A percentile compares a stretch with the other conserved stretches of the same genome.
phyloP scores from a whole-genome alignment of 2,888 invertebrate genomes.

The Hypomecis atomaria region DNA sequence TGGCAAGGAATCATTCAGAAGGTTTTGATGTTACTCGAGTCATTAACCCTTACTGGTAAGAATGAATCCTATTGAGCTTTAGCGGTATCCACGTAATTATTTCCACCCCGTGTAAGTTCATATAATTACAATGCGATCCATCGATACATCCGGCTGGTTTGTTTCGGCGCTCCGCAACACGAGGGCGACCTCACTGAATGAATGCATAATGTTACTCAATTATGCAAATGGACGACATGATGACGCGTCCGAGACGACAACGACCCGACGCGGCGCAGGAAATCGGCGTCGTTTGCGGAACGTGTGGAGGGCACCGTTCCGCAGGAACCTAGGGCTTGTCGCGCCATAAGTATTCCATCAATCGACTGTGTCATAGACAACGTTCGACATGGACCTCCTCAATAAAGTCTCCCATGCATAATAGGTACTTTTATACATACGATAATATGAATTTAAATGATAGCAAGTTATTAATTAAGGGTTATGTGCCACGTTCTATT shows the following conservation, averaged over 20 bases:
- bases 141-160: conserved; percentile 55
- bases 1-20: no score
- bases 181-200: conserved; percentile 71
- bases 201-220: conserved; percentile 81
- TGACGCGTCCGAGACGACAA: conserved; percentile 56
- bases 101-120: conserved; percentile 36
- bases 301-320: conserved; percentile 35
- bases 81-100: conserved; percentile 24
- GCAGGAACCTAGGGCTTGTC: conserved; percentile 16
- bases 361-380: conserved; percentile 18
- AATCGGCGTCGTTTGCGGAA: conserved; percentile 70
- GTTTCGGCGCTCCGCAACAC: conserved; percentile 61
- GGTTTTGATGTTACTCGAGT: not conserved
- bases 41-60: not conserved
- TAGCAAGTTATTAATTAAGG: no score
- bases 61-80: conserved; percentile 3
- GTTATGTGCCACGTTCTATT: no score
- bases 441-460: no score
- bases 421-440: no score
- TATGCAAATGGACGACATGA: conserved; percentile 68
- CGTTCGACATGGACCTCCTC: not conserved
- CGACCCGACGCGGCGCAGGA: conserved; percentile 68
- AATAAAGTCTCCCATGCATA: no score
- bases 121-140: conserved; percentile 40
- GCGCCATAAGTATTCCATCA: conserved; percentile 15